Base-by-base conservation (phyloP, 2,888 invertebrate species). In the Endomychus coccineus region DNA sequence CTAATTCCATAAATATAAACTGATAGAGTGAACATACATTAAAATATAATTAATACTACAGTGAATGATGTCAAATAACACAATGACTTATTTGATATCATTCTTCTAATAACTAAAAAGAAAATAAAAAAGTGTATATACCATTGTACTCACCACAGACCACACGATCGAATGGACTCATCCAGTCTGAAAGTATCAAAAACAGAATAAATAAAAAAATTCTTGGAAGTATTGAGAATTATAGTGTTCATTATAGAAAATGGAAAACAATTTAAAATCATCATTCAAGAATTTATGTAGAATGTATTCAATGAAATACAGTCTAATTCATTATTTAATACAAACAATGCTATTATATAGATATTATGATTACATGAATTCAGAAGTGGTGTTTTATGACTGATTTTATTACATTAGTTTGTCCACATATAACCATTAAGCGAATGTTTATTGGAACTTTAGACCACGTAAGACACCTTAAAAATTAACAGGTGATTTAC, bases 131-230 rank as follows among this genome's bases (percentile, higher is more conserved):
- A 60, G 56, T 71, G 71, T 76, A 78, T 80, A 76, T 79, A 83
- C 82, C 82, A 78, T 80, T 80, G 68, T 84, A 88, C 84, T 88
- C 84, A 81, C 88, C 88, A 77, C 88, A 89, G 71, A 89, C 87
- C 73, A 89, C 88, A 72, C 88, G 80, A 75, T 89, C 88, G 73
- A 88, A 89, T 65, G 88, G 88, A 74, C 84, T 87, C 86, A 89
- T 89, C 88, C 88, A 89, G 77, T 89, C 88, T 89, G 81, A 67
- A 81, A 83, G 73, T 71, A 68, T n/a, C 6, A 7, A 19, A 19
- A 19, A 19, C 9, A 19, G 21, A n/a, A n/a, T 19, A n/a, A 19
- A 19, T n/a, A n/a, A 19, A 19, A 19, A 19, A 19, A 19, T 19
- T 19, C 9, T 19, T n/a, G 21, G n/a, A 19, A 19, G n/a, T 19